These are phyloP conservation scores for Perca flavescens DNA, from an alignment of 2,113 vertebrate genomes.

Conservation along the genomic window DNA sequence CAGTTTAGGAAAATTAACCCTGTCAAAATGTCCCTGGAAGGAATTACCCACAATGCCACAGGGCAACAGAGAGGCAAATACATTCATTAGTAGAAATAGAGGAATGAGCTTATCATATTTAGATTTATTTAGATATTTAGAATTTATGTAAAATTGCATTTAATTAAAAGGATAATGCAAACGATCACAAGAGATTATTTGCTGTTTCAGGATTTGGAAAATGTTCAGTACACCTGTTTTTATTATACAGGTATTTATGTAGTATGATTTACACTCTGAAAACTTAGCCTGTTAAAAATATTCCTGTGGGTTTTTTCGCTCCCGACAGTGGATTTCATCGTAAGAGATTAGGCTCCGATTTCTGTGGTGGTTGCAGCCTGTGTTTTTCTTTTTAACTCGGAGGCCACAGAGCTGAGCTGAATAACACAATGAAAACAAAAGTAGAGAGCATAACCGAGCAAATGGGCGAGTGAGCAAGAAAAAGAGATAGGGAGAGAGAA, in stretches of 20 bases:
- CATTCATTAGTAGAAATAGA: not conserved
- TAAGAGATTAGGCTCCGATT: constrained; percentile 37
- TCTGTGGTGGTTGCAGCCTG: constrained; percentile 29
- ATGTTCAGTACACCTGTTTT: not conserved
- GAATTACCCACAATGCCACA: not conserved
- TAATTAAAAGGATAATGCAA: not conserved
- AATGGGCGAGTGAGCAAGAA: constrained; percentile 41
- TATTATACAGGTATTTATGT: not conserved
- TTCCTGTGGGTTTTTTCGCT: not conserved
- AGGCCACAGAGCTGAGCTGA: constrained; percentile 61
- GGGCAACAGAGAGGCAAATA: not conserved
- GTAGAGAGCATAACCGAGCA: constrained; percentile 33
- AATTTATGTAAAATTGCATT: not conserved
- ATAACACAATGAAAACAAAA: constrained; percentile 70
- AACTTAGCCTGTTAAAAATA: not conserved
- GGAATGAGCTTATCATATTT: not conserved
- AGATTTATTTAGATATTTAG: too few species aligned
- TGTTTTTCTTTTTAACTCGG: constrained; percentile 62
- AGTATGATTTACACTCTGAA: not conserved
- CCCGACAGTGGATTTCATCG: not conserved
- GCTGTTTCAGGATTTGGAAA: not conserved
- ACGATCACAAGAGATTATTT: not conserved
- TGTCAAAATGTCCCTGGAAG: too few species aligned
- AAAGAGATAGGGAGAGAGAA: not conserved
- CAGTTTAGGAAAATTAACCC: too few species aligned